Base-by-base conservation (phyloP, 1,140 invertebrate genomes). In the Brachionus manjavacas region DNA sequence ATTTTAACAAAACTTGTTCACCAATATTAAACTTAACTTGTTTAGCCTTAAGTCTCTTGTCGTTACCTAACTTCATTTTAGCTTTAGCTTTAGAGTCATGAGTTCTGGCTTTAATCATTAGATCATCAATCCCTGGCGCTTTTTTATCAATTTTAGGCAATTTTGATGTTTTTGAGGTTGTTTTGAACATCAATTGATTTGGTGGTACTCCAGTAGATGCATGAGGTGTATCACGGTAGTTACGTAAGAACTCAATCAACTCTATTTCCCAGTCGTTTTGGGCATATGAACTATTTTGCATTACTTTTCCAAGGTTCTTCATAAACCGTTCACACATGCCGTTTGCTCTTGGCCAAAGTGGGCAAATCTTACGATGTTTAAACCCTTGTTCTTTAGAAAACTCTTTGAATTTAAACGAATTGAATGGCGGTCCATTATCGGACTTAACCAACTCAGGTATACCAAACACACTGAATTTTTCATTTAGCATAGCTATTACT, bases 221-320 rank as follows among this genome's bases (percentile, higher is more conserved):
- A 64, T 64, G 55, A 64, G 55, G 55, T 64, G 55, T 64, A 16
- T 25, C n/a, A 64, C 55, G 55, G 23, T 64, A 64, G 55, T 46
- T 46, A 46, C 43, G 43, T 46, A 46, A 46, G 43, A 46, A 46
- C 43, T 46, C 43, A 46, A 46, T 46, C 43, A 46, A 46, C 43
- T 46, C 43, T 46, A 46, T 46, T 46, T 46, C 43, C 43, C 43
- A 46, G 43, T 46, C 43, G 43, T 46, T 46, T 46, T 46, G 43
- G 43, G 43, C 43, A 83, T 11, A 88, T 86, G 68, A 88, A 88
- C 0, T 87, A 12, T 85, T 88, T 87, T 14, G 87, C 87, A 52
- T 84, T 68, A 60, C 87, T 46, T 46, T 46, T 46, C 43, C 43
- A 46, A 46, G 43, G 43, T 46, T 46, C 43, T 46, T 46, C 43